These are phyloP conservation scores for Theretra japonica DNA, from an alignment of 2,888 invertebrate genomes.

Conservation along the genomic window DNA sequence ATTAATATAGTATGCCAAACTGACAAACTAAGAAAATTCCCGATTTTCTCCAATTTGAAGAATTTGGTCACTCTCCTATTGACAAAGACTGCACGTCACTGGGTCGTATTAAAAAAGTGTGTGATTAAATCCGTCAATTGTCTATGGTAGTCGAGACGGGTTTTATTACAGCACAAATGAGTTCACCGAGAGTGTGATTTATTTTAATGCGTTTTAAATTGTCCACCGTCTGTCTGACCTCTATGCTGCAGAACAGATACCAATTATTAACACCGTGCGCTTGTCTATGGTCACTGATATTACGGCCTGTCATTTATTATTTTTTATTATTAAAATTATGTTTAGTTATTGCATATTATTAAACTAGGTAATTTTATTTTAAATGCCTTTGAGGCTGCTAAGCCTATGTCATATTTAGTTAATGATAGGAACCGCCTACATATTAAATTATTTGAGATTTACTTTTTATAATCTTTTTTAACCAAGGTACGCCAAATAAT, in stretches of 20 bases:
- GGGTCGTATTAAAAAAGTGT: background rate
- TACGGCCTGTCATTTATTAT: constrained; percentile 1
- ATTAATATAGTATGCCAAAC: no score
- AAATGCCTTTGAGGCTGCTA: background rate
- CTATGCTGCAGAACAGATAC: constrained; percentile 7
- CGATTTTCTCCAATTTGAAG: no score
- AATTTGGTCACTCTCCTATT: no score
- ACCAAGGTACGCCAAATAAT: no score
- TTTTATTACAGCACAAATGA: constrained; percentile 24
- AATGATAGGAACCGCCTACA: no score
- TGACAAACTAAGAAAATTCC: no score
- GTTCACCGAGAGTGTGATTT: constrained; percentile 27
- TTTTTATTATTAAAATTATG: background rate
- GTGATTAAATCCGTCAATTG: constrained; percentile 21
- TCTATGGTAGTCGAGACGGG: constrained; percentile 20
- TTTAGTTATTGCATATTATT: background rate
- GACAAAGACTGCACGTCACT: no score
- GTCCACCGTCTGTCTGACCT: constrained; percentile 41
- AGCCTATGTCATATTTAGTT: no score
- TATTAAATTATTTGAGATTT: no score
- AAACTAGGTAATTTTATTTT: background rate
- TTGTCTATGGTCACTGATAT: constrained; percentile 18
- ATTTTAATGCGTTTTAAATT: constrained; percentile 66
- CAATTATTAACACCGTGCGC: constrained; percentile 22
- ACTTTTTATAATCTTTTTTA: no score